Evolutionary conservation across 1,140 invertebrate species (phyloP), one percentile per base, ranked within the genome.

Genomic region (Danaus melanippus): DNA sequence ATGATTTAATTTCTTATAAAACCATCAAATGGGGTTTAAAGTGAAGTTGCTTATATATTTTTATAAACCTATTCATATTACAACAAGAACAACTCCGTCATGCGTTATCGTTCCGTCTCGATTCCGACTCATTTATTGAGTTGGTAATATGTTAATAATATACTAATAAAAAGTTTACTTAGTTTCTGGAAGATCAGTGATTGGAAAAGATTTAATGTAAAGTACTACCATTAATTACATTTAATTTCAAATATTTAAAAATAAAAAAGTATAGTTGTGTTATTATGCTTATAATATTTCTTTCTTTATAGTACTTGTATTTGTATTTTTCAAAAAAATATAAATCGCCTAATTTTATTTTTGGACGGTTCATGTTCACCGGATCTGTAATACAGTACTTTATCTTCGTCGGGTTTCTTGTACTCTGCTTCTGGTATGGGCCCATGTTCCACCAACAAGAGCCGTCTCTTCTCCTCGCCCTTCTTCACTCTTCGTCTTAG

Each of bases 391-490:
- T 82, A 71, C 5, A 84, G 59, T 0, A 75, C 69, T 2, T 62
- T 60, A 8, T 58, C 50, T 41, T 69, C 66, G 2, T 41, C n/a
- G 0, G 48, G 40, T 12, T 53, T 17, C 9, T 54, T 17, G 9
- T 57, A 57, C n/a, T 55, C 59, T 0, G 73, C 56, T 10, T 82
- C 77, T 0, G 82, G 79, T 11, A 83, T 66, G 0, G 72, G 74
- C 1, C 46, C 12, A 41, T 76, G 73, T 12, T 57, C 62, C 8
- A 54, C 46, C 21, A 58, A 6, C n/a, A 61, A 58, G 9, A 72
- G 17, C 42, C 65, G 70, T 15, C 45, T 70, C 45, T 56, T 77
- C 0, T 78, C 61, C 54, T 76, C 74, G n/a, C 60, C 64, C 43
- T 62, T 76, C 21, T 50, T 65, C 3, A 81, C 71, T 21, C 66